phyloP scores from a whole-genome alignment of 2,888 invertebrate genomes.

The Coelinius sp. region DNA sequence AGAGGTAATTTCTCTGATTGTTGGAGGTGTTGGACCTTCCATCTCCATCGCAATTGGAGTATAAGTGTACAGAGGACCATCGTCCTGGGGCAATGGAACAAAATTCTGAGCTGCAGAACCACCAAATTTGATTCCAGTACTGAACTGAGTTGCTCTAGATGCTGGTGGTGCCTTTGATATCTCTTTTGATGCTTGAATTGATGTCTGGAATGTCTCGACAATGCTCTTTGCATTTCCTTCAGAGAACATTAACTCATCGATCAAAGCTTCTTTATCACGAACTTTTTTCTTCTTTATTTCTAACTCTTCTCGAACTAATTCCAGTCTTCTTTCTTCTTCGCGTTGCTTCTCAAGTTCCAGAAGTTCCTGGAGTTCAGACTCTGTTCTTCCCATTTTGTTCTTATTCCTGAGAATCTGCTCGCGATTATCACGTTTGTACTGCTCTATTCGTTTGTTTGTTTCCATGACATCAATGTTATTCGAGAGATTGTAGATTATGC shows the following conservation, averaged over 20 bases:
- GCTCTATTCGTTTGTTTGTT: slow-evolving; percentile 91
- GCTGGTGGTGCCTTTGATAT: slow-evolving; percentile 73
- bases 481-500: slow-evolving; percentile 89
- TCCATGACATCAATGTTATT: slow-evolving; percentile 91
- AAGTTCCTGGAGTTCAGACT: slow-evolving; percentile 88
- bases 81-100: slow-evolving; percentile 81
- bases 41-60: slow-evolving; percentile 69
- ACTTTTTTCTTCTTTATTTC: slow-evolving; percentile 86
- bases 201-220: slow-evolving; percentile 84
- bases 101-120: slow-evolving; percentile 77
- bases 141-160: slow-evolving; percentile 81
- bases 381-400: slow-evolving; percentile 82
- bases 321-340: slow-evolving; percentile 81
- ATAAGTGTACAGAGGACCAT: slow-evolving; percentile 84
- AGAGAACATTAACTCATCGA: slow-evolving; percentile 96
- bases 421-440: slow-evolving; percentile 91
- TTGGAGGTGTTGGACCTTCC: slow-evolving; percentile 84
- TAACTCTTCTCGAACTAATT: slow-evolving; percentile 75
- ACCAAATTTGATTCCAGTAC: slow-evolving; percentile 88
- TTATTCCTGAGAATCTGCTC: slow-evolving; percentile 87
- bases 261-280: slow-evolving; percentile 90
- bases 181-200: slow-evolving; percentile 78
- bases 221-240: slow-evolving; percentile 92
- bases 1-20: slow-evolving; percentile 75
- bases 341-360: slow-evolving; percentile 86